Base-by-base conservation (phyloP, 2,113 vertebrate species). In the Stegostoma tigrinum region DNA sequence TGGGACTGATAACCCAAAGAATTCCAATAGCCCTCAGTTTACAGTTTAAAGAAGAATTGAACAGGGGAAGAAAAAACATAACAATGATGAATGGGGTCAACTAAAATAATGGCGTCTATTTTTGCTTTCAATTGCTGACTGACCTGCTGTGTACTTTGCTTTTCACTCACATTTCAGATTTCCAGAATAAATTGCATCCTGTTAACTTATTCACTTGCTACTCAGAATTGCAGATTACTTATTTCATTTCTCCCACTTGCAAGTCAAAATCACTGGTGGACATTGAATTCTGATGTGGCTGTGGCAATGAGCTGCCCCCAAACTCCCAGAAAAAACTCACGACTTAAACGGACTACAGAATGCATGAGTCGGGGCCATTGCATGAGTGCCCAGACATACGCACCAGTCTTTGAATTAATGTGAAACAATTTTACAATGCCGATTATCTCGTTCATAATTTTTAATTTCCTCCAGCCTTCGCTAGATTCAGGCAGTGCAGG, bases 401-500 rank as follows among this genome's bases (percentile, higher is more conserved):
- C 24, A 30, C 42, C 45, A 95, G 45, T 95, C 3, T 70, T 94
- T 94, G n/a, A 70, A 70, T 24, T 45, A 94, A 95, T 95, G 72
- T 30, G 45, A 52, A 52, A 45, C 52, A 42, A 95, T 52, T 34
- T 24, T 52, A 72, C 67, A 72, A 68, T 24, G 30, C 12, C 27
- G 12, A 15, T 48, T 95, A 95, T 70, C 67, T 95, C 8, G 3
- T 27, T 95, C 68, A 72, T 72, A 68, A 95, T 45, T 95, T 95
- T 95, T 95, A 95, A 72, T 95, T 72, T 72, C 94, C 94, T 70
- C 68, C 42, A 72, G 68, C 68, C 67, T n/a, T 48, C 42, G 14
- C 94, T 95, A 17, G 68, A 30, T 14, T 27, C 38, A 95, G 94
- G 66, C 38, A 95, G 93, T 72, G 52, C 10, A 75, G 67, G 4